Conservation (phyloP, 2,888 invertebrate species). For the Agrotis exclamationis region DNA sequence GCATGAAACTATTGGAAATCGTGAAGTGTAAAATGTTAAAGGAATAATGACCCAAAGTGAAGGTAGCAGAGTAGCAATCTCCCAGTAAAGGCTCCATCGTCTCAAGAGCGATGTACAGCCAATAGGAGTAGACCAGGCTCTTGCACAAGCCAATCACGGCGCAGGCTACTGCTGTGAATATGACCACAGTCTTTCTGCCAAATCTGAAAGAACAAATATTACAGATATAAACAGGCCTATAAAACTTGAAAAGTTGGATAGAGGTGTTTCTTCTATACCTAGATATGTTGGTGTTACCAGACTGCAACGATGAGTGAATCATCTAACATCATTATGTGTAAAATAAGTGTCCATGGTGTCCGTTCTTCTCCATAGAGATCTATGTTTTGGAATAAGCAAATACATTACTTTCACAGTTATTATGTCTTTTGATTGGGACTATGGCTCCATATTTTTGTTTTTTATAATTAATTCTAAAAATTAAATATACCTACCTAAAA, state of each 20-base stretch:
- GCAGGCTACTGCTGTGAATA: constrained; percentile 39
- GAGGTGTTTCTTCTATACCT: too few species aligned
- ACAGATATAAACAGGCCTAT: neutral
- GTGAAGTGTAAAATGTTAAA: neutral
- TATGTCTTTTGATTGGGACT: too few species aligned
- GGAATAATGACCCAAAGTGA: constrained; percentile 65
- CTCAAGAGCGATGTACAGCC: constrained; percentile 61
- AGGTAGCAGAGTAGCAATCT: constrained; percentile 70
- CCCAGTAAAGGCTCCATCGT: constrained; percentile 71
- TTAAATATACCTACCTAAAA: too few species aligned
- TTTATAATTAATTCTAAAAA: too few species aligned
- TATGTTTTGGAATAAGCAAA: too few species aligned
- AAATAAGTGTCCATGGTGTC: too few species aligned
- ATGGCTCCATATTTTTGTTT: too few species aligned
- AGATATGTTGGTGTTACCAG: too few species aligned
- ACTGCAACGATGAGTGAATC: too few species aligned
- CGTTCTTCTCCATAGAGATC: too few species aligned
- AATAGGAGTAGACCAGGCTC: constrained; percentile 52
- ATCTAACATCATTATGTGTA: too few species aligned
- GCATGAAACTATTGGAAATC: neutral
- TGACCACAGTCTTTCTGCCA: constrained; percentile 52
- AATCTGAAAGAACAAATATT: constrained; percentile 37
- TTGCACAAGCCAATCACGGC: constrained; percentile 51
- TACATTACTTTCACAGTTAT: too few species aligned
- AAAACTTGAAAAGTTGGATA: neutral